Percentiles rank a stretch among this genome's conserved stretches.
Evolutionary conservation across 2,888 invertebrate genomes (phyloP).

Genomic region (Ctena decussata): DNA sequence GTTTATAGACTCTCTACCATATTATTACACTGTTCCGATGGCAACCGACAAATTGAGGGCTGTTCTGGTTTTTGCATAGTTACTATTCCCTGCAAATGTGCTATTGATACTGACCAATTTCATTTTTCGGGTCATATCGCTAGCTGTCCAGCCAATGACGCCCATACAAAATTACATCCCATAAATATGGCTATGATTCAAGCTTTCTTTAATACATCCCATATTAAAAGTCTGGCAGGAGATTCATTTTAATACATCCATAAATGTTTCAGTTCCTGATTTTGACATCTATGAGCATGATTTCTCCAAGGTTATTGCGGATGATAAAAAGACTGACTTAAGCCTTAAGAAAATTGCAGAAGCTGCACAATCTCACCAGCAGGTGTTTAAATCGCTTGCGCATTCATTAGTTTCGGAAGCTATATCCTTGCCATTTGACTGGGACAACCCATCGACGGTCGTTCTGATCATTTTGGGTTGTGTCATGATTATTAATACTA

Average conservation of each 20-base stretch:
- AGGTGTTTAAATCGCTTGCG: not conserved
- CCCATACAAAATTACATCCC: not conserved
- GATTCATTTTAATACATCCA: not conserved
- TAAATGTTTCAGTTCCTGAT: not conserved
- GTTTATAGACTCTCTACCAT: not conserved
- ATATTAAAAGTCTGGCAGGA: not conserved
- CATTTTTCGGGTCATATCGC: not conserved
- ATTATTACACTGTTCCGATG: not conserved
- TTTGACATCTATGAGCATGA: not conserved
- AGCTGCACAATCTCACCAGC: not conserved
- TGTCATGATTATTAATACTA: not conserved
- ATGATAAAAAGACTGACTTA: not conserved
- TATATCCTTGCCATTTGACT: not conserved
- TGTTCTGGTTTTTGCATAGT: not conserved
- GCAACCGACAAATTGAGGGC: not conserved
- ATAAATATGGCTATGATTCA: not conserved
- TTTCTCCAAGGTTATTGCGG: not conserved
- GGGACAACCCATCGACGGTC: not conserved
- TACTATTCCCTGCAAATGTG: not conserved
- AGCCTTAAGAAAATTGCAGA: not conserved
- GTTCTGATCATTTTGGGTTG: not conserved
- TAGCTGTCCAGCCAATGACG: not conserved
- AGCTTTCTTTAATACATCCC: not conserved
- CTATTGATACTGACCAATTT: not conserved
- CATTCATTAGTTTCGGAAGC: not conserved